These are phyloP conservation scores for Oedothorax gibbosus DNA, from an alignment of 1,140 invertebrate species.

Conservation along the genomic window DNA sequence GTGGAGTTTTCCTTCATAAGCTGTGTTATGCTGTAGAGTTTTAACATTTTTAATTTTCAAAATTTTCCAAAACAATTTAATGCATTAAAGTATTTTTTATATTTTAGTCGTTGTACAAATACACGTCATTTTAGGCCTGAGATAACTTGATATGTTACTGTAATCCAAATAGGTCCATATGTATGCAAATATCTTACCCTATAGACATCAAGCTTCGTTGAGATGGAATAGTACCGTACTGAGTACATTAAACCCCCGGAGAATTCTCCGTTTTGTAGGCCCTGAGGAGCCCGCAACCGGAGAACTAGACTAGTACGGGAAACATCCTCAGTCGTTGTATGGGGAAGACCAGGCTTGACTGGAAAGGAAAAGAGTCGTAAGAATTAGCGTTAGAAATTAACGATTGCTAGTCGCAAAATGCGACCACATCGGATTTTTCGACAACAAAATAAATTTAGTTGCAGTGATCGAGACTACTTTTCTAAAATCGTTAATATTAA, in stretches of 20 bases:
- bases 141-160: neutral
- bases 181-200: neutral
- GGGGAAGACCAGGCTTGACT: conserved; percentile 41
- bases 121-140: too few relatives aligned
- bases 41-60: too few relatives aligned
- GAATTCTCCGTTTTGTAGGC: conserved; percentile 9
- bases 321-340: conserved; percentile 1
- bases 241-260: neutral
- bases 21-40: too few relatives aligned
- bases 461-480: neutral
- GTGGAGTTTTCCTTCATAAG: too few relatives aligned
- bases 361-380: neutral
- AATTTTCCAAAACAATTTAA: too few relatives aligned
- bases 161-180: neutral
- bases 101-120: too few relatives aligned
- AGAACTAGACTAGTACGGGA: conserved; percentile 15
- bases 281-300: conserved; percentile 15
- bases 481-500: neutral
- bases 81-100: too few relatives aligned
- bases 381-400: neutral
- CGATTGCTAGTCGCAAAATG: neutral
- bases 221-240: neutral
- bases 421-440: neutral
- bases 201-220: neutral
- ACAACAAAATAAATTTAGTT: neutral